These are phyloP conservation scores for Periophthalmodon schlosseri DNA, from an alignment of 2,113 vertebrate species.

Conservation along the genomic window DNA sequence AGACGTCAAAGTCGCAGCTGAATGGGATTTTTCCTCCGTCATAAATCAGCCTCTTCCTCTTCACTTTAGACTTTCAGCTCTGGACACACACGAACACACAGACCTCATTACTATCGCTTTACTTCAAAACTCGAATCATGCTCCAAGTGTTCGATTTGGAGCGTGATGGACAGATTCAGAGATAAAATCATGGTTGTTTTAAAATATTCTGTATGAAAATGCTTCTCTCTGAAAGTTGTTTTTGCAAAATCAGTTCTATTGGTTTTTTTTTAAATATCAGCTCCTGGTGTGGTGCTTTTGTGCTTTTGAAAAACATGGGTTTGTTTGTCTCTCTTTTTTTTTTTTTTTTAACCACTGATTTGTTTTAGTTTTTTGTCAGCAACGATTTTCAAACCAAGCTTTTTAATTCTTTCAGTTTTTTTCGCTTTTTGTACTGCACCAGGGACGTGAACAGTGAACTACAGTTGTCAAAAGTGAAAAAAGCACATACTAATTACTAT, in stretches of 20 bases:
- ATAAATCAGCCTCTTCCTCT: constrained; percentile 5
- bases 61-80: background rate
- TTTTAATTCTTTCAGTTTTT: no score
- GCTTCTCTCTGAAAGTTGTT: background rate
- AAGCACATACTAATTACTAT: no score
- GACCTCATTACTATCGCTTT: background rate
- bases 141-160: no score
- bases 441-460: background rate
- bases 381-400: no score
- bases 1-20: background rate
- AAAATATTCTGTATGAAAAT: no score
- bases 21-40: background rate
- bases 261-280: background rate
- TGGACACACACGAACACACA: no score
- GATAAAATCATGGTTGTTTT: no score
- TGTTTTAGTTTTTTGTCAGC: no score
- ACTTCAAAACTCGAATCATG: background rate
- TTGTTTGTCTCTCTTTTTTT: no score
- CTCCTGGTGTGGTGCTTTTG: background rate
- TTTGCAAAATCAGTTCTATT: background rate
- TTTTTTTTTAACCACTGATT: no score
- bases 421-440: background rate
- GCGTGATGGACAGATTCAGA: no score
- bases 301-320: background rate
- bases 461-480: no score